phyloP scores from a whole-genome alignment of 2,113 vertebrate genomes.

The Rhinopomastus cyanomelas region DNA sequence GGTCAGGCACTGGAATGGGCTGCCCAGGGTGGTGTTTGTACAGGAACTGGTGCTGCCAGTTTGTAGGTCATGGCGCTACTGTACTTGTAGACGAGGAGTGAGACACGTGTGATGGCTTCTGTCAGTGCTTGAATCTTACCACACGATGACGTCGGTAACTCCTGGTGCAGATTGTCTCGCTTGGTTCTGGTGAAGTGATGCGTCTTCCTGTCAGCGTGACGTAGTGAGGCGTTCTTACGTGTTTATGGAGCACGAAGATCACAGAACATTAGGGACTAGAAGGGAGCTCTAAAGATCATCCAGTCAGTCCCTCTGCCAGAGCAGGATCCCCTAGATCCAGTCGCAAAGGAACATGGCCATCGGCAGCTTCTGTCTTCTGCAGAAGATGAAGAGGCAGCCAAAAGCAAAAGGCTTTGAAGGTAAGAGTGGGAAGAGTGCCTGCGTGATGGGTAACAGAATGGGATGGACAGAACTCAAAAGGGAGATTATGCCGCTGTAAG shows the following conservation, averaged over 20 bases:
- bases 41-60: not conserved
- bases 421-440: not conserved
- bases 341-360: too few species aligned
- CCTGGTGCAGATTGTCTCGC: not conserved
- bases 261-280: too few species aligned
- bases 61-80: not conserved
- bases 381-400: not conserved
- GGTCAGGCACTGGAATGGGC: too few species aligned
- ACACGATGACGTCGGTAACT: not conserved
- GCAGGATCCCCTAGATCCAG: too few species aligned
- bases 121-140: not conserved
- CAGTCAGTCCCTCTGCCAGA: too few species aligned
- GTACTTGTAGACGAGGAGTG: not conserved
- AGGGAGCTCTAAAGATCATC: too few species aligned
- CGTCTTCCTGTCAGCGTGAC: not conserved
- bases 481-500: not conserved
- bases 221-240: not conserved
- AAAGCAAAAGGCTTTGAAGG: not conserved
- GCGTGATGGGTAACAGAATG: not conserved
- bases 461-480: not conserved
- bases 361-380: not conserved
- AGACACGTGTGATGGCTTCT: rapidly evolving
- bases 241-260: not conserved
- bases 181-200: not conserved
- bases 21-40: too few species aligned